Conservation (phyloP, 2,113 vertebrate genomes). For the Eptesicus fuscus region DNA sequence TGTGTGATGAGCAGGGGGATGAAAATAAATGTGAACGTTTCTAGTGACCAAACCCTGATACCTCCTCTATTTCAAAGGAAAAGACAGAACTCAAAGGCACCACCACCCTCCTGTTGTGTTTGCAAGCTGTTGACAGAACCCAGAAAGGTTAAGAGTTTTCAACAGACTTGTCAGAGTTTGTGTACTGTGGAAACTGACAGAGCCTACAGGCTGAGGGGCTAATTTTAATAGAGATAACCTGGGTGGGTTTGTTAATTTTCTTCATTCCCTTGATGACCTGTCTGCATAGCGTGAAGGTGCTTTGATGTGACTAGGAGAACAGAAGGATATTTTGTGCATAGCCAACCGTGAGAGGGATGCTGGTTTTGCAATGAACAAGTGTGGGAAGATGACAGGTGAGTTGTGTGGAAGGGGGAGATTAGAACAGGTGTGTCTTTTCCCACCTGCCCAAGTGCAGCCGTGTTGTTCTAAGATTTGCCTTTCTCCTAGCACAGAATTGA, state of each 20-base stretch:
- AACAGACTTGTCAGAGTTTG: constrained; percentile 83
- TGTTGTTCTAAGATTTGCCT: background rate
- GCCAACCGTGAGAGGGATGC: constrained; percentile 77
- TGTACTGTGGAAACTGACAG: constrained; percentile 82
- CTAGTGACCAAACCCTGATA: background rate
- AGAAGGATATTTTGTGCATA: constrained; percentile 87
- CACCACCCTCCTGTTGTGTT: constrained; percentile 3
- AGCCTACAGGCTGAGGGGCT: constrained; percentile 82
- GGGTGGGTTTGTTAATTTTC: constrained; percentile 86
- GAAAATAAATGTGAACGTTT: background rate
- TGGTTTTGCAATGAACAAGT: constrained; percentile 71
- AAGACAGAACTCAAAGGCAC: background rate
- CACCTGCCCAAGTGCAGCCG: constrained; percentile 13
- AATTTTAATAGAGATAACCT: constrained; percentile 86
- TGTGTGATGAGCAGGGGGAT: background rate
- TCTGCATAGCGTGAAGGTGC: constrained; percentile 81
- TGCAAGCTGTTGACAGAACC: constrained; percentile 49
- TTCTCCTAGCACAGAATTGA: constrained; percentile 12
- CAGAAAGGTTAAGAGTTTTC: constrained; percentile 69
- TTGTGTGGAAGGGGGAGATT: background rate
- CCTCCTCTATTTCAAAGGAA: background rate
- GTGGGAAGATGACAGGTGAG: constrained; percentile 40
- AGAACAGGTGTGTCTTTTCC: background rate
- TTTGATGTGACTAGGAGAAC: constrained; percentile 82
- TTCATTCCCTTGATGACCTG: constrained; percentile 71